phyloP scores from a whole-genome alignment of 2,888 invertebrate genomes.

The Mythimna albipuncta region DNA sequence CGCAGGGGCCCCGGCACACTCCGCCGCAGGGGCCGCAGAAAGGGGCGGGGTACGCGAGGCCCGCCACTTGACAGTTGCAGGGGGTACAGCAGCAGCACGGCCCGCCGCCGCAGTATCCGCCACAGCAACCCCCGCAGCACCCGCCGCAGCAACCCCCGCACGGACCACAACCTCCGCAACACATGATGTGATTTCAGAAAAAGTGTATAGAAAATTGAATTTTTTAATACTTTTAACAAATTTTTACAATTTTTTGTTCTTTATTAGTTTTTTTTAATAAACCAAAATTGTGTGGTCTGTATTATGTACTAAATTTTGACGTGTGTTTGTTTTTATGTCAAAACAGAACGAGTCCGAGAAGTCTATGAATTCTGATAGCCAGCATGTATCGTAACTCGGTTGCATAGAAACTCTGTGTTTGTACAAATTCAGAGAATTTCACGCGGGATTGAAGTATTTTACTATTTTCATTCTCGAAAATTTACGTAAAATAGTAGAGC shows the following conservation, averaged over 20 bases:
- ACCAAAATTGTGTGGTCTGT: constrained; percentile 19
- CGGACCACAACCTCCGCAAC: constrained; percentile 45
- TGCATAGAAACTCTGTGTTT: constrained; percentile 20
- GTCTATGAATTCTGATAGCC: constrained; percentile 33
- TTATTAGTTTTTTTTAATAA: constrained; percentile 37
- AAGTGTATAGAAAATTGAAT: constrained; percentile 1
- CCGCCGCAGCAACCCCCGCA: constrained; percentile 29
- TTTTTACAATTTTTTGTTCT: constrained; percentile 46
- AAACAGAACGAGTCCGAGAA: constrained; percentile 3
- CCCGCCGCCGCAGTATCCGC: constrained; percentile 53
- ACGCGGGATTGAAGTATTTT: neutral
- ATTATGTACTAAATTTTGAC: constrained; percentile 17
- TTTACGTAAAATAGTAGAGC: neutral
- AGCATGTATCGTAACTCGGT: constrained; percentile 5
- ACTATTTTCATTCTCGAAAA: neutral
- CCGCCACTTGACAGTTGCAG: constrained; percentile 78
- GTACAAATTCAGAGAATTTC: constrained; percentile 22
- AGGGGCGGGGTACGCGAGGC: constrained; percentile 73
- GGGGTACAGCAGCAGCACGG: constrained; percentile 72
- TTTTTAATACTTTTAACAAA: constrained; percentile 39
- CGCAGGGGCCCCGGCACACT: constrained; percentile 72
- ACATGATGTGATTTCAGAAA: constrained; percentile 31
- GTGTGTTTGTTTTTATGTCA: constrained; percentile 35
- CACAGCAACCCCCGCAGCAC: constrained; percentile 36
- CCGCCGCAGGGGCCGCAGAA: constrained; percentile 76